Evolutionary conservation across 2,113 vertebrate species (phyloP).

Genomic region (Plotosus lineatus): DNA sequence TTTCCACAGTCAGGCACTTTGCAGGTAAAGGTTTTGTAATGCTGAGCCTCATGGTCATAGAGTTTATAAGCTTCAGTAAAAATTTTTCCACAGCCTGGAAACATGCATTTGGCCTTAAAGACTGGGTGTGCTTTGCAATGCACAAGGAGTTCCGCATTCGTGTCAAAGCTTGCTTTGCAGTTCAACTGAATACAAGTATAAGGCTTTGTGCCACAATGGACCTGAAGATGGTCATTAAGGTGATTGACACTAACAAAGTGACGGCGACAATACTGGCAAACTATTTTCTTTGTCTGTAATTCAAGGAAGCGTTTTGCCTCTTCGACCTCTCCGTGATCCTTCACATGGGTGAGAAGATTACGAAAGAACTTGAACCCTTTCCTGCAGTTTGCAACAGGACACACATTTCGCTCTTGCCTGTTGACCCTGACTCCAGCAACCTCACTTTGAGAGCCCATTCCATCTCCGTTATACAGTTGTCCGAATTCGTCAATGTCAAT

Average conservation of each 20-base stretch:
- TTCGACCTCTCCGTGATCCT: slow-evolving; percentile 86
- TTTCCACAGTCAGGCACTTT: slow-evolving; percentile 83
- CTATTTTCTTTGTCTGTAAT: slow-evolving; percentile 94
- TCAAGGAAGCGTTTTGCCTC: slow-evolving; percentile 93
- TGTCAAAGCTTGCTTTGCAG: slow-evolving; percentile 93
- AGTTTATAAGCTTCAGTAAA: slow-evolving; percentile 91
- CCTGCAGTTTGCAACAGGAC: slow-evolving; percentile 88
- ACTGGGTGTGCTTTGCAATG: slow-evolving; percentile 86
- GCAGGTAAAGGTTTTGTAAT: slow-evolving; percentile 96
- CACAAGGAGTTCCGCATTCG: slow-evolving; percentile 85
- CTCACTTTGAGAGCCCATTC: slow-evolving; percentile 68
- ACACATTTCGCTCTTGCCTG: slow-evolving; percentile 81
- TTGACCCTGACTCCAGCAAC: slow-evolving; percentile 65
- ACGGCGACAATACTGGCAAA: slow-evolving; percentile 95
- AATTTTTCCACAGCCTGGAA: slow-evolving; percentile 90
- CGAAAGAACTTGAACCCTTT: slow-evolving; percentile 95
- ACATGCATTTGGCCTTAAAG: slow-evolving; percentile 95
- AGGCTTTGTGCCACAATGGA: slow-evolving; percentile 92
- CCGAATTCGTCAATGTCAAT: slow-evolving; percentile 74
- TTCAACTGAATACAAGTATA: slow-evolving; percentile 97
- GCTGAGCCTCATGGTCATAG: slow-evolving; percentile 95
- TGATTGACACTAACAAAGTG: slow-evolving; percentile 93
- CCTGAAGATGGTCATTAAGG: slow-evolving; percentile 93
- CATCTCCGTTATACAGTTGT: slow-evolving; percentile 71
- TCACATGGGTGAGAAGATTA: slow-evolving; percentile 91